phyloP scores from a whole-genome alignment of 2,113 vertebrate species.

The Lepidothrix coronata region DNA sequence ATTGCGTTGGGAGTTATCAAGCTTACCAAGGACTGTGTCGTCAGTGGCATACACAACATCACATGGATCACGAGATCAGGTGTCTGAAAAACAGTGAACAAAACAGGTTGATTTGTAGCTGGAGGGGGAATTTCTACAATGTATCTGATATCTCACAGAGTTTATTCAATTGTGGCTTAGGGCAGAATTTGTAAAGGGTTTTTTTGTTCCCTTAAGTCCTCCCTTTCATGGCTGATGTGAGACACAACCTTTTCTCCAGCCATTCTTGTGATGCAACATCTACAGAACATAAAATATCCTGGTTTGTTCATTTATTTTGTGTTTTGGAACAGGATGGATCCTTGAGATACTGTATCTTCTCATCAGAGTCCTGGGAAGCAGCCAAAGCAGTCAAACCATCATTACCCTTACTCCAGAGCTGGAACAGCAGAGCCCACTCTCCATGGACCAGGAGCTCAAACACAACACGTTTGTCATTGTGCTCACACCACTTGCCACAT shows the following conservation, averaged over 20 bases:
- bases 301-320: slow-evolving; percentile 10
- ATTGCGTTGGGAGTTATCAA: background rate
- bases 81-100: background rate
- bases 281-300: background rate
- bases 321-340: background rate
- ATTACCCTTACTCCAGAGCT: background rate
- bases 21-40: background rate
- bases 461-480: fast-evolving
- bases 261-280: background rate
- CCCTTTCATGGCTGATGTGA: fast-evolving
- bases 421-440: fast-evolving
- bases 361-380: background rate
- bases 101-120: background rate
- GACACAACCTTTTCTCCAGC: background rate
- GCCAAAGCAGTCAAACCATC: background rate
- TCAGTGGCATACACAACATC: background rate
- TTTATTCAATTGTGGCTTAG: background rate
- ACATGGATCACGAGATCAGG: background rate
- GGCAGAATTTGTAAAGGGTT: background rate
- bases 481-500: background rate
- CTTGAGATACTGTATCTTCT: background rate
- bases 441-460: background rate
- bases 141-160: background rate
- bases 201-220: background rate
- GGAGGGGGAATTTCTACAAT: background rate